These are phyloP conservation scores for Teleopsis dalmanni DNA, from an alignment of 1,140 invertebrate species.

Conservation along the genomic window DNA sequence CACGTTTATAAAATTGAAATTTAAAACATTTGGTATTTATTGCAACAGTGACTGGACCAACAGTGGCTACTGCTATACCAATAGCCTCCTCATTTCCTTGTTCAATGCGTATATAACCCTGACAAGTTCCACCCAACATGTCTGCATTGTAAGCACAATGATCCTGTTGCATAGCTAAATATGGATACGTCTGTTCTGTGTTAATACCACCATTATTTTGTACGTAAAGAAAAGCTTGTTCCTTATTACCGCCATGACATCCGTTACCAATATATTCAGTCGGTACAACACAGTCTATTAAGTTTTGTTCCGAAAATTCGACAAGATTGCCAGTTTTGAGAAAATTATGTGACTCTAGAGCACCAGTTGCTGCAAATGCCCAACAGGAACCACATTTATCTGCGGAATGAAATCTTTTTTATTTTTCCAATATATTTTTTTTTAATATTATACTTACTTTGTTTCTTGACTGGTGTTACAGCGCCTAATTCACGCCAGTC, in stretches of 20 bases:
- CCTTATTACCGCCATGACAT: constrained; percentile 76
- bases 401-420: constrained; percentile 36
- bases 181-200: constrained; percentile 64
- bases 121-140: constrained; percentile 6
- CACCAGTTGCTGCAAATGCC: constrained; percentile 82
- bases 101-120: constrained; percentile 52
- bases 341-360: constrained; percentile 66
- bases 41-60: constrained; percentile 61
- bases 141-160: constrained; percentile 7
- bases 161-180: constrained; percentile 55
- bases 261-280: constrained; percentile 80
- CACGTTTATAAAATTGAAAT: constrained; percentile 64
- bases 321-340: constrained; percentile 55
- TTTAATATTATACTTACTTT: constrained; percentile 49
- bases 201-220: constrained; percentile 66
- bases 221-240: constrained; percentile 65
- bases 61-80: constrained; percentile 60
- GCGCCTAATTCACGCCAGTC: constrained; percentile 82
- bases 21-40: constrained; percentile 55
- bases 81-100: constrained; percentile 58
- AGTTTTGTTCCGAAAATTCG: constrained; percentile 81
- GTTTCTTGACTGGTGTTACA: constrained; percentile 85
- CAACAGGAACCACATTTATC: constrained; percentile 81
- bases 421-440: background rate
- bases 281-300: constrained; percentile 73